phyloP scores from a whole-genome alignment of 1,140 invertebrate species.

The Ceratina japonica region DNA sequence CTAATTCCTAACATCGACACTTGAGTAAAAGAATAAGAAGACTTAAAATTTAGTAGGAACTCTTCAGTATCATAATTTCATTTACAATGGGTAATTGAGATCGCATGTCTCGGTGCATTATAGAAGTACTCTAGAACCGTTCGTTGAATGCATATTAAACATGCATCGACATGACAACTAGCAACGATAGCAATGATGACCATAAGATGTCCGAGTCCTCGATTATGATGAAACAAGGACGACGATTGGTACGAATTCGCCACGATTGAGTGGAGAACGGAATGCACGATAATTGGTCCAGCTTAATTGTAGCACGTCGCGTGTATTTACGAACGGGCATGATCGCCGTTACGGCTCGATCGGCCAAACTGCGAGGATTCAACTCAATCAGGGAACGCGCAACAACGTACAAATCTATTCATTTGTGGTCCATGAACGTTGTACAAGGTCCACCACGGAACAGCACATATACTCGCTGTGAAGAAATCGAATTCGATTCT shows the following conservation, averaged over 20 bases:
- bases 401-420: constrained; percentile 52
- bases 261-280: constrained; percentile 31
- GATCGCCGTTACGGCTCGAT: background rate
- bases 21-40: too few species aligned
- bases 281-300: constrained; percentile 49
- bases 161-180: background rate
- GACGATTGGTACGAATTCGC: constrained; percentile 8
- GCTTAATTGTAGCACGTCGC: constrained; percentile 46
- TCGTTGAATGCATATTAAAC: background rate
- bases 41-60: too few species aligned
- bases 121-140: background rate
- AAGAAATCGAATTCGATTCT: constrained; percentile 47
- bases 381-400: constrained; percentile 50
- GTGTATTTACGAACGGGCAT: constrained; percentile 28
- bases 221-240: constrained; percentile 35
- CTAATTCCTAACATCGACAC: too few species aligned
- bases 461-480: background rate
- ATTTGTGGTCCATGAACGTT: constrained; percentile 22
- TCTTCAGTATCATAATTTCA: too few species aligned
- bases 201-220: background rate
- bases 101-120: background rate
- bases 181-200: background rate
- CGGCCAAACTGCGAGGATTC: constrained; percentile 32
- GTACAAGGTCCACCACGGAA: constrained; percentile 48
- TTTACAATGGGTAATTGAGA: too few species aligned